phyloP scores from a whole-genome alignment of 2,888 invertebrate species.

The Metallyticus violacea region DNA sequence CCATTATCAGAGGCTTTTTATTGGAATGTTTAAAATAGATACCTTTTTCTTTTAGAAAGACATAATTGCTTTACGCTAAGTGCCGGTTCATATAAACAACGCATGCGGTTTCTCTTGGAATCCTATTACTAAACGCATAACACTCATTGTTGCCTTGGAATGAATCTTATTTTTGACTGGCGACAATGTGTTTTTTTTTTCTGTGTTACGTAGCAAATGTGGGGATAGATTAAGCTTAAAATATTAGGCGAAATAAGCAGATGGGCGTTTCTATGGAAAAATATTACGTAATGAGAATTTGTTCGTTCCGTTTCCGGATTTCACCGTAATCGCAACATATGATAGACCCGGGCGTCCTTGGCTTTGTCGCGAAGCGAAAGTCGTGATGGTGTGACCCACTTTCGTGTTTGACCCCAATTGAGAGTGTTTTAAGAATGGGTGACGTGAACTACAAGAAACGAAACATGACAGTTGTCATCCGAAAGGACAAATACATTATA shows the following conservation, averaged over 20 bases:
- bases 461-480: background rate
- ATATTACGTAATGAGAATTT: background rate
- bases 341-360: conserved; percentile 11
- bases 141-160: no score
- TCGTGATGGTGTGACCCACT: background rate
- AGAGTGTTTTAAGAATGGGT: background rate
- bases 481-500: background rate
- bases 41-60: no score
- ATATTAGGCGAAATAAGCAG: background rate
- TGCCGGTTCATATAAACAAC: no score
- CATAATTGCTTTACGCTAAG: no score
- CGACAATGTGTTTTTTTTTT: no score
- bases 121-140: no score
- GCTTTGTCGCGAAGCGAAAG: conserved; percentile 24
- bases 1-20: no score
- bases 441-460: background rate
- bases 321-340: background rate
- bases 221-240: no score
- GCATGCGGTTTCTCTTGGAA: no score
- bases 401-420: background rate
- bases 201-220: no score
- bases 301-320: background rate
- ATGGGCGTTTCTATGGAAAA: background rate
- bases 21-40: no score
- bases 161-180: no score